phyloP scores from a whole-genome alignment of 1,140 invertebrate species.

The Drosophila repleta region DNA sequence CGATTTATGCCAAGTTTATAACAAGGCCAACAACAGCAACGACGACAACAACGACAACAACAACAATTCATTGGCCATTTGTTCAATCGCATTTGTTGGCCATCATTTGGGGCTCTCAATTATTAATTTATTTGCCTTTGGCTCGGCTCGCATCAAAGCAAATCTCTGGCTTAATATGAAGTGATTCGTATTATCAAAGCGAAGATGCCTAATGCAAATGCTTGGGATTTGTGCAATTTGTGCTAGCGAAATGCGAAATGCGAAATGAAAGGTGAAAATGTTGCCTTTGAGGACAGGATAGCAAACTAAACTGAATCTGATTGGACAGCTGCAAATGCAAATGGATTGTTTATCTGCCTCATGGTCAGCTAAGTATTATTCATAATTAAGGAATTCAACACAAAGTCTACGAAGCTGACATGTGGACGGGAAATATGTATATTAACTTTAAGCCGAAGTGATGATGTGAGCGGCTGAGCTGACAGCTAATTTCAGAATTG shows the following conservation, averaged over 20 bases:
- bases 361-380: neutral
- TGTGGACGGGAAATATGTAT: too few relatives aligned
- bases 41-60: too few relatives aligned
- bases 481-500: too few relatives aligned
- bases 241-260: neutral
- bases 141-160: constrained; percentile 16
- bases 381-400: neutral
- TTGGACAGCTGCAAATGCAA: neutral
- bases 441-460: too few relatives aligned
- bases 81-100: constrained; percentile 30
- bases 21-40: constrained; percentile 15
- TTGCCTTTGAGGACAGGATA: neutral
- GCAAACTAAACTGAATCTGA: too few relatives aligned
- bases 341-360: neutral
- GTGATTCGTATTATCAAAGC: constrained; percentile 17
- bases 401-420: neutral
- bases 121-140: constrained; percentile 28
- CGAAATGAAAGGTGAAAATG: neutral
- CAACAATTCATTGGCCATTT: constrained; percentile 45
- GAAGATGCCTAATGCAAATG: neutral
- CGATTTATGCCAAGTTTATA: constrained; percentile 67
- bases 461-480: too few relatives aligned
- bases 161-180: constrained; percentile 22
- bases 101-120: constrained; percentile 18
- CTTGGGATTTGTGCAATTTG: constrained; percentile 13